Conservation (phyloP, 2,113 vertebrate genomes). For the Sander vitreus region DNA sequence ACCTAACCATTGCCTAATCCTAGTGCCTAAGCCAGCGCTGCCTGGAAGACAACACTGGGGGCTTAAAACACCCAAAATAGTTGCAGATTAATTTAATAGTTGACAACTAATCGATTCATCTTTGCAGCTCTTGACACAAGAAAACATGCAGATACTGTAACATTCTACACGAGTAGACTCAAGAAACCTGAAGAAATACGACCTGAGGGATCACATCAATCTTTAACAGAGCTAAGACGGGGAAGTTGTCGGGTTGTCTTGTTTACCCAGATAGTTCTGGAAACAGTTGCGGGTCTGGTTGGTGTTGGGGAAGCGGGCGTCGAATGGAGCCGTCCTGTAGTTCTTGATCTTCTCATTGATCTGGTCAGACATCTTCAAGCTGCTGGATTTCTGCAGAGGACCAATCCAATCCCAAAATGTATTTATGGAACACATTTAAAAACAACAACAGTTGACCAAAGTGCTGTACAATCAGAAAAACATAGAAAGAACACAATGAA, state of each 20-base stretch:
- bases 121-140: background rate
- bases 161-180: background rate
- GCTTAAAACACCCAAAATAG: too few species aligned
- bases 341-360: slow-evolving; percentile 79
- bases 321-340: slow-evolving; percentile 84
- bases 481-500: too few species aligned
- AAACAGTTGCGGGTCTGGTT: slow-evolving; percentile 87
- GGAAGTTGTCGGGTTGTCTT: accelerated
- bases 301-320: slow-evolving; percentile 84
- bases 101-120: too few species aligned
- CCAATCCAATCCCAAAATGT: background rate
- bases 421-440: too few species aligned
- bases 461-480: too few species aligned
- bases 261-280: slow-evolving; percentile 85
- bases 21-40: too few species aligned
- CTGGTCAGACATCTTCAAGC: slow-evolving; percentile 69
- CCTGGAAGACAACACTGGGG: too few species aligned
- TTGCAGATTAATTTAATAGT: too few species aligned
- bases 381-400: slow-evolving; percentile 35
- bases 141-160: background rate
- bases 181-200: background rate
- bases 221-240: background rate
- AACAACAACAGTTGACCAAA: too few species aligned
- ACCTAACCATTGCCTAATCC: too few species aligned
- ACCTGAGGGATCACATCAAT: background rate